A percentile compares a stretch with the other conserved stretches of the same genome.
phyloP scores from a whole-genome alignment of 2,888 invertebrate species.

The Unio pictorum region DNA sequence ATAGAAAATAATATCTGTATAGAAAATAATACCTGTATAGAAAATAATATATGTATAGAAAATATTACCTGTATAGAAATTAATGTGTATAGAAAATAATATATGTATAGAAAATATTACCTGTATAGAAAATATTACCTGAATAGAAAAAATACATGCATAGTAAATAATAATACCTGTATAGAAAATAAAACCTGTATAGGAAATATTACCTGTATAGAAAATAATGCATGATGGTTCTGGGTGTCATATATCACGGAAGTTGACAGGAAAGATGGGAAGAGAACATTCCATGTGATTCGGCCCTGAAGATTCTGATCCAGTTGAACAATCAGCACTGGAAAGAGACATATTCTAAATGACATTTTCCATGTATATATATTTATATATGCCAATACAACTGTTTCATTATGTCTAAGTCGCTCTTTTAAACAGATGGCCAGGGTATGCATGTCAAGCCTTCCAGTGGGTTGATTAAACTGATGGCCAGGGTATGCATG shows the following conservation, averaged over 20 bases:
- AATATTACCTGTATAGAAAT: conserved; percentile 83
- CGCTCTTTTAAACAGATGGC: no score
- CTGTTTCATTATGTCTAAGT: no score
- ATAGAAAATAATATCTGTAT: conserved; percentile 76
- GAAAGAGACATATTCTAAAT: conserved; percentile 6
- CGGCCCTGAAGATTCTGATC: conserved; percentile 91
- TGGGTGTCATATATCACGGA: conserved; percentile 85
- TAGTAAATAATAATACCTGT: no score
- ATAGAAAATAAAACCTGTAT: no score
- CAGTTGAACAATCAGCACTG: conserved; percentile 83
- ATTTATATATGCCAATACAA: no score
- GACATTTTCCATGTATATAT: no score
- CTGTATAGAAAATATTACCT: conserved; percentile 78
- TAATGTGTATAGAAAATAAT: conserved; percentile 70
- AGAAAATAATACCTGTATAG: conserved; percentile 81
- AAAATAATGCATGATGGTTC: conserved; percentile 78
- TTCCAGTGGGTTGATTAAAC: no score
- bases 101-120: no score
- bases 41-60: conserved; percentile 76
- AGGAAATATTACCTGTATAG: conserved; percentile 81
- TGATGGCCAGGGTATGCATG: no score
- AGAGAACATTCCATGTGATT: conserved; percentile 84
- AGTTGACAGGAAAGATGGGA: conserved; percentile 83
- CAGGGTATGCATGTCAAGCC: no score
- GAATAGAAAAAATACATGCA: no score